Conservation (phyloP, 1,140 invertebrate genomes). For the Euwallacea fornicatus region DNA sequence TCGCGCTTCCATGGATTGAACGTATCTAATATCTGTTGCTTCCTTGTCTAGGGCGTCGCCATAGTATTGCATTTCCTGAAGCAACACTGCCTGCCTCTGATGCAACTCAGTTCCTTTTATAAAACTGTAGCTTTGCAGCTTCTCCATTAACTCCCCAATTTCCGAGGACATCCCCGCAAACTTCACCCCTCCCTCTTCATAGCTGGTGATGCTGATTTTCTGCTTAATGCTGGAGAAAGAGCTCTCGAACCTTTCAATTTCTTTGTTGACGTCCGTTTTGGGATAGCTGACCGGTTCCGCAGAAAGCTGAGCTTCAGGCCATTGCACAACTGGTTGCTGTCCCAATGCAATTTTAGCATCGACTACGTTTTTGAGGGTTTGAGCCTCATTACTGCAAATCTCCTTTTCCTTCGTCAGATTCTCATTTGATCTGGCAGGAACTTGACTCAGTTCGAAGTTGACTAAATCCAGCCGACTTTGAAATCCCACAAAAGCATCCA, state of each 20-base stretch:
- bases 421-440: constrained; percentile 25
- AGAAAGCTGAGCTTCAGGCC: not conserved
- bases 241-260: constrained; percentile 34
- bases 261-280: constrained; percentile 23
- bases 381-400: constrained; percentile 25
- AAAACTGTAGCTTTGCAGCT: constrained; percentile 16
- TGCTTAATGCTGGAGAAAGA: constrained; percentile 30
- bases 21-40: constrained; percentile 18
- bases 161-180: constrained; percentile 20
- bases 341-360: constrained; percentile 30
- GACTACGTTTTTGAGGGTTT: constrained; percentile 30
- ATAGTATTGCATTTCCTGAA: constrained; percentile 30
- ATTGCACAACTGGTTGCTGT: constrained; percentile 22
- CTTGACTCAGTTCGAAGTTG: constrained; percentile 33
- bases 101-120: constrained; percentile 21
- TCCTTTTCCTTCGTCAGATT: constrained; percentile 35
- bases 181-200: constrained; percentile 19
- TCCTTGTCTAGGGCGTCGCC: constrained; percentile 14
- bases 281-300: constrained; percentile 13
- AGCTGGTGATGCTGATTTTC: constrained; percentile 22
- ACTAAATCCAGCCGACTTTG: constrained; percentile 36
- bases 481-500: constrained; percentile 22
- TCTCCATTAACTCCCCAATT: constrained; percentile 10
- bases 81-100: constrained; percentile 3
- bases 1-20: constrained; percentile 23